Evolutionary conservation across 2,113 vertebrate species (phyloP), one percentile per base, ranked within the genome.

Genomic region (Prunella himalayana): DNA sequence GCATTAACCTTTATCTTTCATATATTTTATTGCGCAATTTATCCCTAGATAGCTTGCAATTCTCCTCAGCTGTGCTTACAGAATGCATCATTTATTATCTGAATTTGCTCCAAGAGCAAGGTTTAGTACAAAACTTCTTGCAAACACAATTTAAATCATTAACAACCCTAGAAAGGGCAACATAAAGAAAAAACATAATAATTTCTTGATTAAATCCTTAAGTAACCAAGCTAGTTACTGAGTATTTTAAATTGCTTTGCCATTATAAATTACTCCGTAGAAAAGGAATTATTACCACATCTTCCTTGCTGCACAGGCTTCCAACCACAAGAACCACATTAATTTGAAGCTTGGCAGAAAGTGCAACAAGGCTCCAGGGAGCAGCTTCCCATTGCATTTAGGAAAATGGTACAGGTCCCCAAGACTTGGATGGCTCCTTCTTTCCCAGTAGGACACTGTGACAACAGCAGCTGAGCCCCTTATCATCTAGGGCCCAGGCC

Each of bases 311-410:
- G 76, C 70, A 94, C 56, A 96, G 80, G 65, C 88, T 96, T 90
- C 94, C 60, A 81, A 93, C 93, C 94, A 93, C 93, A 96, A 93
- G 88, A 95, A 95, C 95, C 93, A 94, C 92, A 93, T 94, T 86
- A 88, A 96, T 96, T 79, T 93, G 92, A 92, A 95, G 60, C 60
- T 90, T 94, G 96, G 93, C 95, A 96, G 68, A 78, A 51, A 64
- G 82, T 1, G 3, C 73, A 95, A 90, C 68, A 81, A 92, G 88
- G 83, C 94, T 83, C 44, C 47, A 69, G 88, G 72, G 82, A 96
- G 21, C 56, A 86, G 65, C 64, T 81, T 96, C 90, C 80, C 51
- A n/a, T 15, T 71, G 60, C 79, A 86, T 86, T 95, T 71, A 81
- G 69, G 79, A 82, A 95, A 86, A 93, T 10, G 16, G 44, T 72